Evolutionary conservation across 2,888 invertebrate genomes (phyloP).

Genomic region (Lithophane socia): DNA sequence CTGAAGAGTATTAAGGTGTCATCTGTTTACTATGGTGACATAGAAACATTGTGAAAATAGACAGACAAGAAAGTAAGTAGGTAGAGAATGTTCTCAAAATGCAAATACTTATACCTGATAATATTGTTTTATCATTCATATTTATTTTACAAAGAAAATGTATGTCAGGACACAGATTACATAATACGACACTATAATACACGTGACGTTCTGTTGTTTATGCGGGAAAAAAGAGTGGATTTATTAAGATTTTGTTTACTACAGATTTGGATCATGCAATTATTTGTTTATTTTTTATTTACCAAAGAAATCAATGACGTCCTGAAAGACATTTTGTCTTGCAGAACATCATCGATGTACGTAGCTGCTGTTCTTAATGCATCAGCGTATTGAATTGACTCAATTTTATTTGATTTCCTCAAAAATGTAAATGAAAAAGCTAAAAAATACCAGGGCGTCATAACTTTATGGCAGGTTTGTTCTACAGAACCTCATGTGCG

Average conservation of each 20-base stretch:
- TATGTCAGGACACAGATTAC: background rate
- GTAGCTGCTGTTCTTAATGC: background rate
- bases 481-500: constrained; percentile 55
- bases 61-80: background rate
- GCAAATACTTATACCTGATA: background rate
- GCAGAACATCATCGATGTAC: background rate
- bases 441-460: constrained; percentile 43
- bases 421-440: constrained; percentile 11
- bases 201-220: background rate
- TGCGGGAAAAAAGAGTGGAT: background rate
- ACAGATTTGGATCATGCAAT: background rate
- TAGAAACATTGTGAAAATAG: constrained; percentile 18
- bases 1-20: constrained; percentile 42
- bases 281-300: too few species aligned
- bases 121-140: background rate
- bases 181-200: background rate
- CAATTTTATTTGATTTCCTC: background rate
- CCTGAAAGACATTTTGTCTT: background rate
- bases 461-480: constrained; percentile 58
- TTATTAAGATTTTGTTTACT: background rate
- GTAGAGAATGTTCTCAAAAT: background rate
- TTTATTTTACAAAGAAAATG: background rate
- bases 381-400: background rate
- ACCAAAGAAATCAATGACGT: background rate
- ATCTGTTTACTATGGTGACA: constrained; percentile 29